phyloP scores from a whole-genome alignment of 2,888 invertebrate species.

The Enoplolaimus lenunculus region DNA sequence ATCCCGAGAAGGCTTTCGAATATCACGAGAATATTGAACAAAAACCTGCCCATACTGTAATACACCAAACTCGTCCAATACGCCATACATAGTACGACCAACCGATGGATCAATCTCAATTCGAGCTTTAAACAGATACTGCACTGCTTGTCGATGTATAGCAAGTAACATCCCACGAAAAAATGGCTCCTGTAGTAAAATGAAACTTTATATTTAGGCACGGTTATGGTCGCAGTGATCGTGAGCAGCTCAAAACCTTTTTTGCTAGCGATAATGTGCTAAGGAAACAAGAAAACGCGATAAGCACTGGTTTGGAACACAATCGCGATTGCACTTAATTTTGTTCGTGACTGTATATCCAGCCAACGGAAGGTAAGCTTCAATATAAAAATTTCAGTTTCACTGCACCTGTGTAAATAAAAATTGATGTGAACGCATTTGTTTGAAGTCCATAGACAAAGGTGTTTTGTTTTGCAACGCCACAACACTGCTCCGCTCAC shows the following conservation, averaged over 20 bases:
- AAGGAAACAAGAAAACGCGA: too few relatives aligned
- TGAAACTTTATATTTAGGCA: too few relatives aligned
- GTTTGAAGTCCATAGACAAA: slow-evolving; percentile 1
- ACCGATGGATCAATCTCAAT: slow-evolving; percentile 24
- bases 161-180: slow-evolving; percentile 23
- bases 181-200: slow-evolving; percentile 23
- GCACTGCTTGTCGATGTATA: slow-evolving; percentile 16
- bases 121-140: slow-evolving; percentile 16
- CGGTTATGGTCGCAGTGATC: too few relatives aligned
- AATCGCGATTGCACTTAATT: too few relatives aligned
- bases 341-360: too few relatives aligned
- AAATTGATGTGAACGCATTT: slow-evolving; percentile 22
- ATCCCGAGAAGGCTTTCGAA: slow-evolving; percentile 18
- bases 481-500: slow-evolving; percentile 29
- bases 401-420: slow-evolving; percentile 25
- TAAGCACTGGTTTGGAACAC: too few relatives aligned
- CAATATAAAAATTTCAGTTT: too few relatives aligned
- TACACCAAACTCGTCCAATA: slow-evolving; percentile 29
- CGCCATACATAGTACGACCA: slow-evolving; percentile 30
- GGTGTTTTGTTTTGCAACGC: slow-evolving; percentile 29
- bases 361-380: too few relatives aligned
- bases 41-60: slow-evolving; percentile 33
- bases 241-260: too few relatives aligned
- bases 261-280: too few relatives aligned
- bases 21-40: slow-evolving; percentile 27